A percentile compares a stretch with the other conserved stretches of the same genome.
Evolutionary conservation across 2,797 vertebrate species (phyloP).

Genomic region (Crypturellus tataupa): DNA sequence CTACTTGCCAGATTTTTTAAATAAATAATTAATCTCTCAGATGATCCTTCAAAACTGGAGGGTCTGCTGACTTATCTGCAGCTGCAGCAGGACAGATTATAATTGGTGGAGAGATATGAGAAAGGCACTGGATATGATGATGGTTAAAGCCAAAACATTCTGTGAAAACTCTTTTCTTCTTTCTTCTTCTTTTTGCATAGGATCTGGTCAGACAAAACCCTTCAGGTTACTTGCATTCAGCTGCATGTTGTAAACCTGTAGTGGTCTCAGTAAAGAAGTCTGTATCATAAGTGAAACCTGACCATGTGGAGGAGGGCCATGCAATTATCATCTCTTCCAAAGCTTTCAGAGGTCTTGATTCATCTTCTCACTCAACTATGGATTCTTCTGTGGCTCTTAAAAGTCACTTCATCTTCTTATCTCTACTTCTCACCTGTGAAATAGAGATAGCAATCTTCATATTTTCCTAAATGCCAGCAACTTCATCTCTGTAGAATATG

Average conservation of each 20-base stretch:
- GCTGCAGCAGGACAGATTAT: neutral
- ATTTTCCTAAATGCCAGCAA: neutral
- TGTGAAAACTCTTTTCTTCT: neutral
- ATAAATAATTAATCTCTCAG: conserved; percentile 8
- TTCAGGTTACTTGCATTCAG: neutral
- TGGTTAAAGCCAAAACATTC: neutral
- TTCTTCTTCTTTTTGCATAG: neutral
- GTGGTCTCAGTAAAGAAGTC: neutral
- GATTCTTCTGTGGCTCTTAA: neutral
- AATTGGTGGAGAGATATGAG: conserved; percentile 31
- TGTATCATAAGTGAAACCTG: neutral
- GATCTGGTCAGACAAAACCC: neutral
- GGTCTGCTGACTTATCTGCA: conserved; percentile 34
- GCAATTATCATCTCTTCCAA: neutral
- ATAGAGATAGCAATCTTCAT: accelerated
- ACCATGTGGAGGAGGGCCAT: neutral
- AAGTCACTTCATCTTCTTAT: neutral
- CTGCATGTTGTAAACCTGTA: neutral
- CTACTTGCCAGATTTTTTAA: neutral
- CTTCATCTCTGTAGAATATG: accelerated
- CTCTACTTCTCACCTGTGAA: neutral
- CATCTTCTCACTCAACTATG: neutral
- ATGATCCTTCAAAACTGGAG: neutral
- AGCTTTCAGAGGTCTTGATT: neutral
- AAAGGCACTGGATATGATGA: neutral